phyloP scores from a whole-genome alignment of 2,888 invertebrate genomes.

The Atherix ibis region DNA sequence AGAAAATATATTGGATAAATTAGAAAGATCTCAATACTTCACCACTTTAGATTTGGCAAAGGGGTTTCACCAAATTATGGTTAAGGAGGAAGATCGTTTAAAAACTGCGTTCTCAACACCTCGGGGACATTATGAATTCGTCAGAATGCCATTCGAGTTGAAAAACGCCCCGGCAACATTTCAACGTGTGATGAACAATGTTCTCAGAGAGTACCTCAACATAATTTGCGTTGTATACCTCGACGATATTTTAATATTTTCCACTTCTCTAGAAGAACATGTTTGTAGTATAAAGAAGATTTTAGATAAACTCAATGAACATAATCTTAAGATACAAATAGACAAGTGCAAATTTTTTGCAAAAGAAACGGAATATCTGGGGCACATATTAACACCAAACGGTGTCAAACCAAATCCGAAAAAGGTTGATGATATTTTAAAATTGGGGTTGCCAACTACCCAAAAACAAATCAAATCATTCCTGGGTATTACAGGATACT shows the following conservation, averaged over 20 bases:
- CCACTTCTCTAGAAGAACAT: conserved; percentile 16
- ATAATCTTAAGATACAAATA: conserved; percentile 14
- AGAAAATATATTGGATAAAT: conserved; percentile 12
- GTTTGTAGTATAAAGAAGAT: conserved; percentile 11
- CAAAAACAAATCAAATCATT: conserved; percentile 8
- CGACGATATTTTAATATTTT: conserved; percentile 17
- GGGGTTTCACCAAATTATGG: not conserved
- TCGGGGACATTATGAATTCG: not conserved
- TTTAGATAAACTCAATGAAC: conserved; percentile 12
- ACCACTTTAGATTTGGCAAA: conserved; percentile 15
- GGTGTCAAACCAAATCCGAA: conserved; percentile 14
- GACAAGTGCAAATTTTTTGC: conserved; percentile 16
- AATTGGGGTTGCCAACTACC: conserved; percentile 10
- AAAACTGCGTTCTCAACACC: conserved; percentile 5
- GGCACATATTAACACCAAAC: conserved; percentile 12
- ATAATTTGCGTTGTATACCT: not conserved
- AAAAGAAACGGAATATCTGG: too few species aligned
- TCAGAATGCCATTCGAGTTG: not conserved
- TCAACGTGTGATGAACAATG: conserved; percentile 11
- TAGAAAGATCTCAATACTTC: conserved; percentile 5
- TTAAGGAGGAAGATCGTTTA: conserved; percentile 7
- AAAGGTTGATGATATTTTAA: conserved; percentile 10
- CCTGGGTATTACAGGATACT: too few species aligned
- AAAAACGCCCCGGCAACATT: conserved; percentile 11
- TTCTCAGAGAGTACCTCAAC: not conserved